Conservation (phyloP, 2,888 invertebrate species). For the Conops quadrifasciatus region DNA sequence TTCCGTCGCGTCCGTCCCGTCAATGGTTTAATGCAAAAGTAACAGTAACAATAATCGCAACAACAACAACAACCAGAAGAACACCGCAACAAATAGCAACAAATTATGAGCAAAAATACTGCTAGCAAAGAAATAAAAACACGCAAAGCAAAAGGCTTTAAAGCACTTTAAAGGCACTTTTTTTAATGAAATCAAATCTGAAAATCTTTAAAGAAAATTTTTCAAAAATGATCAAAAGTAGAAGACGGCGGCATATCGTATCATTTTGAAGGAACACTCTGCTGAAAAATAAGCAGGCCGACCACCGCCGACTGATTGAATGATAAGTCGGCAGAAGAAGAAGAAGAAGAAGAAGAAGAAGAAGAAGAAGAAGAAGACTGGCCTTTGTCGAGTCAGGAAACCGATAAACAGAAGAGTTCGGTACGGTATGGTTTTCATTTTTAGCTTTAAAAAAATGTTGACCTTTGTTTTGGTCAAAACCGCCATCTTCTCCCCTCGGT, state of each 20-base stretch:
- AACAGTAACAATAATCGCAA: conserved; percentile 39
- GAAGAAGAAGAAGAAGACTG: not conserved
- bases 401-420: not conserved
- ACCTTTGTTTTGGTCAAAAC: not conserved
- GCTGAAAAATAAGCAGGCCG: not conserved
- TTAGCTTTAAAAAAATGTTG: not conserved
- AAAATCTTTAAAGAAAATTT: not conserved
- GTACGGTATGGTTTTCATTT: not conserved
- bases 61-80: conserved; percentile 15
- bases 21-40: conserved; percentile 50
- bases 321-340: too few species aligned
- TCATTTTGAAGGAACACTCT: not conserved
- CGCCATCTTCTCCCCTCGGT: not conserved
- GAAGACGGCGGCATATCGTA: not conserved
- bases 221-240: not conserved
- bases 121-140: not conserved
- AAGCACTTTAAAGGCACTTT: not conserved
- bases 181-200: not conserved
- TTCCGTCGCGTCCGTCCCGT: too few species aligned
- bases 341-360: not conserved
- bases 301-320: not conserved
- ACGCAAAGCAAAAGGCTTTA: conserved; percentile 5
- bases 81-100: not conserved
- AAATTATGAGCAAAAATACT: conserved; percentile 21
- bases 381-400: not conserved